phyloP scores from a whole-genome alignment of 2,888 invertebrate genomes.

The Biston betularia region DNA sequence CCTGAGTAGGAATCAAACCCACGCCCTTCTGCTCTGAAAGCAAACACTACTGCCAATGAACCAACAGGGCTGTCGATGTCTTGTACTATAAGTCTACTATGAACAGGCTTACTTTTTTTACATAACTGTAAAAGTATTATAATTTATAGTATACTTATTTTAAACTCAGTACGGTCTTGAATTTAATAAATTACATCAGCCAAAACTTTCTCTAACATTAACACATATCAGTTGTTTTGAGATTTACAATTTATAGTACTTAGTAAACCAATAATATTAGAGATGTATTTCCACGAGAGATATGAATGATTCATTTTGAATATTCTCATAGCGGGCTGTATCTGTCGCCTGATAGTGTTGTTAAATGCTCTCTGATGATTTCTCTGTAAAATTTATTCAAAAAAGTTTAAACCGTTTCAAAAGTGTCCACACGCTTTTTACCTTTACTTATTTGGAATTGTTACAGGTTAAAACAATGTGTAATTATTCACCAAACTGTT shows the following conservation, averaged over 20 bases:
- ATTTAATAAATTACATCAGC: neutral
- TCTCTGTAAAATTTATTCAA: neutral
- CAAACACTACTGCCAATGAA: no score
- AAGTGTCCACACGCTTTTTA: neutral
- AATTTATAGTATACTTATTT: no score
- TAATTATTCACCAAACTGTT: no score
- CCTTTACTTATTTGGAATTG: neutral
- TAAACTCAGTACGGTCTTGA: no score
- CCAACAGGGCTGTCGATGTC: no score
- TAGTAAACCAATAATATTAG: neutral
- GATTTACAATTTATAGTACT: constrained; percentile 6
- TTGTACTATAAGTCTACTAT: no score
- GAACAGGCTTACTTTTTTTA: no score
- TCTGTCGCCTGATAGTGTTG: constrained; percentile 62
- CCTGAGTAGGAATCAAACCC: no score
- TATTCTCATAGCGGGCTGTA: constrained; percentile 68
- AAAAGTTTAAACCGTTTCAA: neutral
- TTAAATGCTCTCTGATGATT: constrained; percentile 49
- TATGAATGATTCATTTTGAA: constrained; percentile 73
- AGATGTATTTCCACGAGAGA: constrained; percentile 1
- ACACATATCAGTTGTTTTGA: neutral
- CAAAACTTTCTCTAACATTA: neutral
- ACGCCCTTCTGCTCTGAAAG: no score
- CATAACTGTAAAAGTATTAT: no score
- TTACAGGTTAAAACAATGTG: no score